Percentiles rank a stretch among this genome's conserved stretches.
Evolutionary conservation across 2,797 vertebrate species (phyloP).

Genomic region (Sebastes steindachneri): DNA sequence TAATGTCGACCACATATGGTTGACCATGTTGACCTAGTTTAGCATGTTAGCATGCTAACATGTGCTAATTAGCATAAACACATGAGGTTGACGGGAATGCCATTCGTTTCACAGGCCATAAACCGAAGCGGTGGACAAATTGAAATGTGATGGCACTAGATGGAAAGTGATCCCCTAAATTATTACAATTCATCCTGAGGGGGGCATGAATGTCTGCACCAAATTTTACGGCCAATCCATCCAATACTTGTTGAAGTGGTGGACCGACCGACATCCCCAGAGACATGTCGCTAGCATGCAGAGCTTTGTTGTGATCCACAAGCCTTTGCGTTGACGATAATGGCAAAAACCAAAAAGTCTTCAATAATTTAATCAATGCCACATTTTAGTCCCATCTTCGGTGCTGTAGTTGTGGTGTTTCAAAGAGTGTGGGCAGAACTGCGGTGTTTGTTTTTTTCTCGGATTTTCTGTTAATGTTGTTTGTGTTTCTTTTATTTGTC

Average conservation of each 20-base stretch:
- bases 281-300: neutral
- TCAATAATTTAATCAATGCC: constrained; percentile 10
- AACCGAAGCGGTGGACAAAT: neutral
- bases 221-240: neutral
- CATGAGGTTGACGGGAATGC: neutral
- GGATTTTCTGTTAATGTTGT: constrained; percentile 50
- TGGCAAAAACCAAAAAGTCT: neutral
- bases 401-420: constrained; percentile 21
- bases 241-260: neutral
- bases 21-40: no score
- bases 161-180: neutral
- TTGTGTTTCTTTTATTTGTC: constrained; percentile 54
- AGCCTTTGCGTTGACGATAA: neutral
- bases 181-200: neutral
- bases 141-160: neutral
- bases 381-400: constrained; percentile 20
- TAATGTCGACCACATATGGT: no score
- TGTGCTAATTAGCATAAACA: neutral
- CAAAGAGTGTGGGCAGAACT: constrained; percentile 40
- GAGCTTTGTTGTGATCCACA: constrained; percentile 2
- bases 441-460: constrained; percentile 8
- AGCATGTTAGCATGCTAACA: neutral
- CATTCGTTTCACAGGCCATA: neutral
- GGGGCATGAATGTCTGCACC: neutral
- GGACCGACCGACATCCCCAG: neutral